Conservation (phyloP, 2,888 invertebrate genomes). For the Miltochrista miniata region DNA sequence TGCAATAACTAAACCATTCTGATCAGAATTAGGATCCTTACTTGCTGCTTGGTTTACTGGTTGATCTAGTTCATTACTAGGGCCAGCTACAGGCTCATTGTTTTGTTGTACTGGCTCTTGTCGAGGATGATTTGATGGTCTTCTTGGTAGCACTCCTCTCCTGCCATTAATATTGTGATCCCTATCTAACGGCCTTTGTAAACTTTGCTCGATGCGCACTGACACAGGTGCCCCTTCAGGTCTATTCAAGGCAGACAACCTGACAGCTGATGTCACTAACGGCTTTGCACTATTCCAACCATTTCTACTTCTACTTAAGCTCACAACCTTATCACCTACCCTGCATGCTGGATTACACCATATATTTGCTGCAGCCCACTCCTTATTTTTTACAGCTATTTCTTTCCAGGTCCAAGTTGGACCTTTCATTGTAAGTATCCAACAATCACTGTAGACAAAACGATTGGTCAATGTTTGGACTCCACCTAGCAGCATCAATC, state of each 20-base stretch:
- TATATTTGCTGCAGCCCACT: conserved; percentile 92
- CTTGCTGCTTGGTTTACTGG: conserved; percentile 30
- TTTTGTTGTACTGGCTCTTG: conserved; percentile 46
- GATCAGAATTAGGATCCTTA: conserved; percentile 51
- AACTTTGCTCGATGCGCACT: conserved; percentile 76
- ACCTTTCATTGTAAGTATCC: conserved; percentile 92
- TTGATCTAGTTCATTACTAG: conserved; percentile 62
- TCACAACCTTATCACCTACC: conserved; percentile 89
- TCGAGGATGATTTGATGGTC: conserved; percentile 49
- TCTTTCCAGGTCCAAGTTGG: conserved; percentile 90
- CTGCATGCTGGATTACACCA: conserved; percentile 97
- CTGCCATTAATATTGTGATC: conserved; percentile 90
- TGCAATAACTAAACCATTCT: conserved; percentile 42
- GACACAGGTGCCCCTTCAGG: conserved; percentile 75
- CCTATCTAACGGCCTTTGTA: conserved; percentile 81
- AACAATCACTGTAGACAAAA: conserved; percentile 93
- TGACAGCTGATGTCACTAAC: conserved; percentile 81
- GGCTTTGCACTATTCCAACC: conserved; percentile 80
- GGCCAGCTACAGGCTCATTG: conserved; percentile 72
- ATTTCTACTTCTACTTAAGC: conserved; percentile 86
- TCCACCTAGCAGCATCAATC: conserved; percentile 92
- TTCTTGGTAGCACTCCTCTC: conserved; percentile 82
- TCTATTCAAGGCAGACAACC: conserved; percentile 68
- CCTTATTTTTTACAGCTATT: conserved; percentile 89
- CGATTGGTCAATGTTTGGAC: conserved; percentile 92